Conservation (phyloP, 2,113 vertebrate genomes). For the Dinomys branickii region DNA sequence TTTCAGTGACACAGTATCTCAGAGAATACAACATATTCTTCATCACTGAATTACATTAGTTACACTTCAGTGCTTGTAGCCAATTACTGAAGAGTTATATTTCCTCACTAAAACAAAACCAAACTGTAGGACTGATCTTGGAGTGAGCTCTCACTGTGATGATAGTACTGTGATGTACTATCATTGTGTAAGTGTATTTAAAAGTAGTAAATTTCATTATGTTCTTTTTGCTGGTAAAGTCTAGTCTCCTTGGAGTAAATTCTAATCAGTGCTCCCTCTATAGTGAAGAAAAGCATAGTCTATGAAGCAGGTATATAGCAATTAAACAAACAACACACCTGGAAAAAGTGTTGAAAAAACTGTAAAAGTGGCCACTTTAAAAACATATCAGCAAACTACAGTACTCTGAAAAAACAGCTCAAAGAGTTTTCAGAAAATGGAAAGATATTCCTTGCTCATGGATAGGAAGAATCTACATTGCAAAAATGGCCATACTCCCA, state of each 20-base stretch:
- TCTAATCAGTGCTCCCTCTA: neutral
- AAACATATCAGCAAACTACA: neutral
- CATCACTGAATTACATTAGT: constrained; percentile 13
- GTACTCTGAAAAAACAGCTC: too few relatives aligned
- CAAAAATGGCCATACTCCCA: too few relatives aligned
- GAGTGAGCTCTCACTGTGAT: constrained; percentile 36
- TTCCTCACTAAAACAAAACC: constrained; percentile 20
- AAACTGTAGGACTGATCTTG: neutral
- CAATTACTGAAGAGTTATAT: constrained; percentile 44
- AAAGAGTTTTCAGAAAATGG: too few relatives aligned
- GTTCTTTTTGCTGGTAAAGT: neutral
- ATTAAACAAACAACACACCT: constrained; percentile 29
- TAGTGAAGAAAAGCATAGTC: constrained; percentile 42
- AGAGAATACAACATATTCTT: constrained; percentile 24
- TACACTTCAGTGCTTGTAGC: constrained; percentile 5
- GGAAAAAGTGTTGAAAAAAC: neutral
- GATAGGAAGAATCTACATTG: too few relatives aligned
- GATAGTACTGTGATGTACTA: too few relatives aligned
- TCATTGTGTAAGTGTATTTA: constrained; percentile 35
- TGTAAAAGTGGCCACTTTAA: neutral
- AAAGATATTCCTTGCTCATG: too few relatives aligned
- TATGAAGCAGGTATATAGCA: constrained; percentile 19
- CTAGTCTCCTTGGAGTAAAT: neutral
- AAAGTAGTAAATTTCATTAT: constrained; percentile 38
- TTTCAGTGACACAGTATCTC: constrained; percentile 32